Conservation (phyloP, 2,797 vertebrate species). For the Xenops minutus region DNA sequence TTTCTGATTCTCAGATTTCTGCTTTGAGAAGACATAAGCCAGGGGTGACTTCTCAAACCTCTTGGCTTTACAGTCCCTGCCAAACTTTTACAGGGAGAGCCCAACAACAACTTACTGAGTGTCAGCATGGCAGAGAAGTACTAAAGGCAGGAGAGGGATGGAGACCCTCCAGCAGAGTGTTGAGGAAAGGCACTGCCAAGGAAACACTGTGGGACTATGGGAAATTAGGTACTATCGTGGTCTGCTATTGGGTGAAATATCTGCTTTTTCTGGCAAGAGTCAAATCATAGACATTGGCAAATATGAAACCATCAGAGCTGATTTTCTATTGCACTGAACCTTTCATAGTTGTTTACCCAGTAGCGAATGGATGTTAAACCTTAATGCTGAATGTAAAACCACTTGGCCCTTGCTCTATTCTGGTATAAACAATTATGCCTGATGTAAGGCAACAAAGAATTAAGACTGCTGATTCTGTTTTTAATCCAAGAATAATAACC, state of each 20-base stretch:
- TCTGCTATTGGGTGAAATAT: not conserved
- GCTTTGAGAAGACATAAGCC: accelerated
- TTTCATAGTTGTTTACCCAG: not conserved
- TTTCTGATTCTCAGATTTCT: not conserved
- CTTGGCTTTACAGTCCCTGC: not conserved
- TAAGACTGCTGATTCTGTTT: not conserved
- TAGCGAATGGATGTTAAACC: not conserved
- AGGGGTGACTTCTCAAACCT: not conserved
- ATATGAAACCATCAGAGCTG: not conserved
- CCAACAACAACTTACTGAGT: not conserved
- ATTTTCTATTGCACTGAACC: not conserved
- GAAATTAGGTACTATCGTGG: not conserved
- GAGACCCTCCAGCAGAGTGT: not conserved
- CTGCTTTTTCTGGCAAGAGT: not conserved
- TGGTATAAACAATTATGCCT: not conserved
- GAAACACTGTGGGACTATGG: not conserved
- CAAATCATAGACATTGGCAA: not conserved
- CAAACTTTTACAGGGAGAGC: not conserved
- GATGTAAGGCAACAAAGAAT: not conserved
- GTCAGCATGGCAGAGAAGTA: not conserved
- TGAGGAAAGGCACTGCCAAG: not conserved
- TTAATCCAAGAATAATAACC: conserved; percentile 1
- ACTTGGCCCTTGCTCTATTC: not conserved
- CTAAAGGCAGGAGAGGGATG: accelerated
- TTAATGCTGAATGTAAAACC: not conserved